Evolutionary conservation across 2,888 invertebrate genomes (phyloP), one percentile per base, ranked within the genome.

Genomic region (Drosophila melanosoma): DNA sequence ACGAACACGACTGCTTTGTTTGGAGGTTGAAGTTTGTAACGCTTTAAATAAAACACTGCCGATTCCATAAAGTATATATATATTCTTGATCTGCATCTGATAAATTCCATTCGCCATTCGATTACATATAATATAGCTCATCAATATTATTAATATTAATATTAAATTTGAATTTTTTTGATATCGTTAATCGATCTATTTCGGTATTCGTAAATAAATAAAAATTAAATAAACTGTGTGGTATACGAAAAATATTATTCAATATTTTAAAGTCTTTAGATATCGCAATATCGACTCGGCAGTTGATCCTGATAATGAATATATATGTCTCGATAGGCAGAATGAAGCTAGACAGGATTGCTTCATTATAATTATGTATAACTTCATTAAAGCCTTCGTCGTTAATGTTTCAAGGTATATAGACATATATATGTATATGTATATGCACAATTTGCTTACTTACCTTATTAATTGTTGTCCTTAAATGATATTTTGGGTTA

Each of bases 401-500:
- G 17, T 10, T 36, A 36, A 36, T 3, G 15, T 7, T n/a, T 40
- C 5, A 11, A 40, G 5, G 4, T 4, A 40, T n/a, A 40, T 1
- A 12, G 35, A 20, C 10, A 20, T 8, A n/a, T 20, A 20, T n/a
- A 40, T 63, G 36, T 51, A 35, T 45, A 33, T 6, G 2, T 48
- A 36, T 17, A 15, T 6, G 2, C 20, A 42, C 11, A 20, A 20
- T 26, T 8, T 23, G 26, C 36, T 61, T 10, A 70, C 84, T 84
- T 40, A 90, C 87, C 89, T 89, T 83, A 79, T 89, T 74, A 70
- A 62, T 89, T 74, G 78, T 82, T 87, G 82, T 89, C 87, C 87
- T 90, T 87, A 89, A 81, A 76, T 90, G 87, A 87, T 87, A 89
- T 84, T 89, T 81, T 75, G 62, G 64, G 69, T 78, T 77, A 61